Evolutionary conservation across 2,888 invertebrate species (phyloP), one percentile per base, ranked within the genome.

Genomic region (Chymomyza caudatula): DNA sequence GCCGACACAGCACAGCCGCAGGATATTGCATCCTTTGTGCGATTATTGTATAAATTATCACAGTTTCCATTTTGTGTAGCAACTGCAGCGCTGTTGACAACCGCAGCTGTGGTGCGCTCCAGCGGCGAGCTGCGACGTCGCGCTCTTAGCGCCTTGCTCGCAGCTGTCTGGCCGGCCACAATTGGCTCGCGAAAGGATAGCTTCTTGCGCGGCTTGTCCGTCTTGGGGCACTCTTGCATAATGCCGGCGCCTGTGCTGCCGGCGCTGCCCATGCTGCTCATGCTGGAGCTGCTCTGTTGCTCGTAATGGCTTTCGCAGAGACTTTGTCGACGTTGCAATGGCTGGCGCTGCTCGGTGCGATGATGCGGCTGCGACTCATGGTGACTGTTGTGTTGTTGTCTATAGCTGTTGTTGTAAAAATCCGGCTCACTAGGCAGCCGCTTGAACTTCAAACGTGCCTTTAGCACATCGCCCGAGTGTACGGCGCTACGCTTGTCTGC

Each of bases 181-280:
- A 90, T 84, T 2, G 96, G 96, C 85, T 96, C 96, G 67, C 96
- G 94, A 90, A 97, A 97, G 6, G 96, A 96, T 11, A 97, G 91
- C 89, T 96, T 97, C 89, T 97, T 97, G 61, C 96, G 92, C 0
- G 96, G 96, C 77, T 94, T 90, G 58, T 88, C 88, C 23, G 86
- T 82, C 67, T 88, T 89, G 44, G 89, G 86, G 4, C 87, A 87
- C 58, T 89, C 89, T 64, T 76, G 76, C 71, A 84, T 82, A 22
- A 76, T 75, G 61, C 83, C 72, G 19, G 71, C 71, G 23, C 69
- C 74, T 13, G 61, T 73, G 22, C 91, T 76, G 93, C 94, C 76
- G 88, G 71, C 73, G 44, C 87, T 91, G 69, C 85, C 90, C 65
- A 86, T 90, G 71, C 78, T 88, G 67, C 87, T 88, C 2, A 86